Conservation (phyloP, 35 echinoderm and acorn worm species). For the Ptychodera flava region DNA sequence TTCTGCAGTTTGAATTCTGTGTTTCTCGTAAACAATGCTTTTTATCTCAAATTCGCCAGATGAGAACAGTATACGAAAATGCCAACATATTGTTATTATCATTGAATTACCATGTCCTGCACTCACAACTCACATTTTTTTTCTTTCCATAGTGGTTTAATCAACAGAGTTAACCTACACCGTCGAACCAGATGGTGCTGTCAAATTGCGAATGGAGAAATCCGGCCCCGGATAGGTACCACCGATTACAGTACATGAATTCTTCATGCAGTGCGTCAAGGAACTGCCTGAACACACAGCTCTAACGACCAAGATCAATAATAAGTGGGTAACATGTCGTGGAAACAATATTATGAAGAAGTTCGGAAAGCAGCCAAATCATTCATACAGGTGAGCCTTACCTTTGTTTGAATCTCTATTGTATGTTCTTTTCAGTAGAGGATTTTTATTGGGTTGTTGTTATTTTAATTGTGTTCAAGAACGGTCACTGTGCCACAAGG, state of each 20-base stretch:
- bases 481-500: too few relatives aligned
- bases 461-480: too few relatives aligned
- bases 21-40: neutral
- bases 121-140: neutral
- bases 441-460: too few relatives aligned
- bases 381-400: conserved; percentile 67
- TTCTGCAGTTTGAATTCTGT: neutral
- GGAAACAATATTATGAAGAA: conserved; percentile 56
- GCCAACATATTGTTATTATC: neutral
- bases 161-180: conserved; percentile 27
- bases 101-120: neutral
- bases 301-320: conserved; percentile 59
- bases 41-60: neutral
- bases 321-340: conserved; percentile 60
- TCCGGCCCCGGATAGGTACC: conserved; percentile 24
- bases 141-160: neutral
- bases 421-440: too few relatives aligned
- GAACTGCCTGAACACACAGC: conserved; percentile 52
- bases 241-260: conserved; percentile 60
- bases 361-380: conserved; percentile 67
- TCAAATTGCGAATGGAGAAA: conserved; percentile 19
- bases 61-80: neutral
- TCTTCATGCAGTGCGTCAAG: conserved; percentile 35
- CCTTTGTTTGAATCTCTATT: too few relatives aligned
- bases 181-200: conserved; percentile 39